Evolutionary conservation across 2,888 invertebrate genomes (phyloP).

Genomic region (Andrena praecox): DNA sequence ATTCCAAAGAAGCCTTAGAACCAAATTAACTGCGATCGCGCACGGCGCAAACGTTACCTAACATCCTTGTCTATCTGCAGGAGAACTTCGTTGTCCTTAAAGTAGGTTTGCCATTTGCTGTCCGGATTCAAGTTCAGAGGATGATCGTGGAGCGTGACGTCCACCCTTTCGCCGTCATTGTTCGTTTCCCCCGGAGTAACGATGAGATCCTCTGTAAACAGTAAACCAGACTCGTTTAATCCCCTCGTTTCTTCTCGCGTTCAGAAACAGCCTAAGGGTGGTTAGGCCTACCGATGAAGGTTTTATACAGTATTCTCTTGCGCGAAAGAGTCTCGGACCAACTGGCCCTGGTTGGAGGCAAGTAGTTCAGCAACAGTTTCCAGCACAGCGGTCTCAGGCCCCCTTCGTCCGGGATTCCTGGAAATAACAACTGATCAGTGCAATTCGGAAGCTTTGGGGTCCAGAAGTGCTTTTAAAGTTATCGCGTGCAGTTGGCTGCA

Average conservation of each 20-base stretch:
- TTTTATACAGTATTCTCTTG: constrained; percentile 92
- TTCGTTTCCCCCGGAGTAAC: constrained; percentile 90
- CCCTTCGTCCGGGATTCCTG: constrained; percentile 95
- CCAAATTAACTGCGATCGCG: background rate
- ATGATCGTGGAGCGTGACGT: constrained; percentile 91
- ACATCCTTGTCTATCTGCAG: constrained; percentile 99
- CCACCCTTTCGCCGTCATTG: constrained; percentile 86
- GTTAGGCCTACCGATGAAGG: constrained; percentile 89
- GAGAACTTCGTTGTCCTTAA: constrained; percentile 98
- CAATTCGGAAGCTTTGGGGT: background rate
- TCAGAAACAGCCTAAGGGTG: background rate
- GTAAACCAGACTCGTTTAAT: background rate
- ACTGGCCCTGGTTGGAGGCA: constrained; percentile 89
- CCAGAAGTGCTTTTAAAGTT: background rate
- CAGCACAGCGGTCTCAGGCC: constrained; percentile 94
- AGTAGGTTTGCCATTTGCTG: constrained; percentile 98
- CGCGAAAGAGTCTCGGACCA: constrained; percentile 90
- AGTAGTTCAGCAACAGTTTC: constrained; percentile 94
- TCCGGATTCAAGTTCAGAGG: constrained; percentile 98
- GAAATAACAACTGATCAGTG: constrained; percentile 2
- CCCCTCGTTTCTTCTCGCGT: background rate
- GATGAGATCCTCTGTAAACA: constrained; percentile 92
- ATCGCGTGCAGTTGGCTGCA: background rate
- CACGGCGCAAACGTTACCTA: constrained; percentile 83
- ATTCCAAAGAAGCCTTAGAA: background rate